These are phyloP conservation scores for Drosophila meridionalis DNA, from an alignment of 2,888 invertebrate genomes.

Conservation along the genomic window DNA sequence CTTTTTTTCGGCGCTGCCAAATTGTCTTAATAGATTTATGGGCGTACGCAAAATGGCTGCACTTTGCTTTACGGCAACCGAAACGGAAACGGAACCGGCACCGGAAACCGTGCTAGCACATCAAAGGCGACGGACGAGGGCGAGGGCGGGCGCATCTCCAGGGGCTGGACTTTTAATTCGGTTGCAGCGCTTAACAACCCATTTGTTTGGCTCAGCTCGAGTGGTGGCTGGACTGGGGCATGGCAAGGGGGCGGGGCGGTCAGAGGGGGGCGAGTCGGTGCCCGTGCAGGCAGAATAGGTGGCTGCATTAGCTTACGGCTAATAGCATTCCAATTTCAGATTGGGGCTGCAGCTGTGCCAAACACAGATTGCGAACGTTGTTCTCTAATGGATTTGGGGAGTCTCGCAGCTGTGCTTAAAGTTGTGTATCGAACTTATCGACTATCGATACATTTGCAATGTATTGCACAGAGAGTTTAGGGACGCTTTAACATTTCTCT, in stretches of 20 bases:
- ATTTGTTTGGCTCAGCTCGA: constrained; percentile 48
- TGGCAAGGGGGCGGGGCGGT: no score
- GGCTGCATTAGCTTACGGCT: constrained; percentile 43
- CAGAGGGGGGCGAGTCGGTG: background rate
- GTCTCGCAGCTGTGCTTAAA: background rate
- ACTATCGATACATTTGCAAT: constrained; percentile 5
- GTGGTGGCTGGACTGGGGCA: background rate
- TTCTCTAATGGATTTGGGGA: background rate
- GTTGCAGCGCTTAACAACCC: constrained; percentile 59
- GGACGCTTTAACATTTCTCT: no score
- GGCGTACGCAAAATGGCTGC: constrained; percentile 80
- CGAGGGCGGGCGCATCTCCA: background rate
- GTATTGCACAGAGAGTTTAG: background rate
- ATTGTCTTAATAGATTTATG: constrained; percentile 81
- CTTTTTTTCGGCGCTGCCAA: constrained; percentile 66
- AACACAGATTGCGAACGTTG: constrained; percentile 14
- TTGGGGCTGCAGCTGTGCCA: constrained; percentile 27
- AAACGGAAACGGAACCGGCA: constrained; percentile 52
- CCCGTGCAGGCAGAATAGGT: constrained; percentile 5
- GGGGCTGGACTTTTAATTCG: constrained; percentile 69
- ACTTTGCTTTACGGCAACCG: constrained; percentile 61
- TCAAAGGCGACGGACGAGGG: constrained; percentile 7
- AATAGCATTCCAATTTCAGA: constrained; percentile 58
- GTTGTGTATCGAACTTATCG: background rate
- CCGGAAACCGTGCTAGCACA: constrained; percentile 35